Percentiles rank a stretch among this genome's conserved stretches.
Conservation (phyloP, 1,140 invertebrate genomes). For the Vanessa tameamea region DNA sequence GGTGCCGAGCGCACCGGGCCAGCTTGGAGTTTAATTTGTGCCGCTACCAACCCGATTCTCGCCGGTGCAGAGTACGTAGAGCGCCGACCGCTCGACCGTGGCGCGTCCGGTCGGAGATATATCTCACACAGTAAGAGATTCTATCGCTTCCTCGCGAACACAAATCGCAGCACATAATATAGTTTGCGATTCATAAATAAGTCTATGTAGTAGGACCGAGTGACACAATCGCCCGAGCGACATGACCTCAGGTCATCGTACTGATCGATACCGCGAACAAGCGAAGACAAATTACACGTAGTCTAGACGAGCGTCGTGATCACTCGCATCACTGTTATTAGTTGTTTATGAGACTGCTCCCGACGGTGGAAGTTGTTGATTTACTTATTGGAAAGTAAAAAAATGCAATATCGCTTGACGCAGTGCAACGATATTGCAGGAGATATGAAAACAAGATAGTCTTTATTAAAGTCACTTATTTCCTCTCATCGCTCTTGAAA, state of each 20-base stretch:
- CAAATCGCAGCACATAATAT: background rate
- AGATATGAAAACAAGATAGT: too few species aligned
- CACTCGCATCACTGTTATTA: background rate
- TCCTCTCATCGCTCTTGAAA: too few species aligned
- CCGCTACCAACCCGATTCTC: background rate
- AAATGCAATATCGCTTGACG: too few species aligned
- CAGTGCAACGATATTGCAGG: too few species aligned
- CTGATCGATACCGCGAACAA: background rate
- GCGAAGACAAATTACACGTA: background rate
- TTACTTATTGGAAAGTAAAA: too few species aligned
- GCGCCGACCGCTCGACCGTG: background rate
- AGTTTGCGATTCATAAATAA: too few species aligned
- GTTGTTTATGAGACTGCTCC: too few species aligned
- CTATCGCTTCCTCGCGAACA: background rate
- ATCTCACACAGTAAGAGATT: background rate
- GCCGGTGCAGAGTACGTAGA: background rate
- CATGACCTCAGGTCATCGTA: background rate
- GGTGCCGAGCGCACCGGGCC: too few species aligned
- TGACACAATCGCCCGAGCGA: background rate
- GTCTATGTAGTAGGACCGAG: too few species aligned
- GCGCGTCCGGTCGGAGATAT: background rate
- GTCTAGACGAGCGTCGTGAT: background rate
- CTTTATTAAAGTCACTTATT: too few species aligned
- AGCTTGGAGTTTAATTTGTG: background rate
- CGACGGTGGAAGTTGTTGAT: too few species aligned